A percentile compares a stretch with the other conserved stretches of the same genome.
Evolutionary conservation across 2,888 invertebrate genomes (phyloP).

Genomic region (Diplazon laetatorius): DNA sequence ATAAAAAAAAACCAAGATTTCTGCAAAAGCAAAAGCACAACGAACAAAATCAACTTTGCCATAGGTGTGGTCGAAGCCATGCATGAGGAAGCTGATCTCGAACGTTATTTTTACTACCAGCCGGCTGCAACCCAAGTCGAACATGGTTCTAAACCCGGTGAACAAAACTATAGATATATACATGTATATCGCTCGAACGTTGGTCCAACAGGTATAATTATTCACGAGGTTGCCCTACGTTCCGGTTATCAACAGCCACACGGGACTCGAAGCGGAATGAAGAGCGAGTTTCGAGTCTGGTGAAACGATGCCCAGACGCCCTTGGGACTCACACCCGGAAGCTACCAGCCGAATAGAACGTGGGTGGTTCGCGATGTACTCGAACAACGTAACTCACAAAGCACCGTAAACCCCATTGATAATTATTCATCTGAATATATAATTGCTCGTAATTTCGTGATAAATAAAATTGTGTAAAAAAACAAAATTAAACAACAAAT

Average conservation of each 20-base stretch:
- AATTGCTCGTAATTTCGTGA: background rate
- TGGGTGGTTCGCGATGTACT: background rate
- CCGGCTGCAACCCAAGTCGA: conserved; percentile 13
- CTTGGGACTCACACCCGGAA: conserved; percentile 20
- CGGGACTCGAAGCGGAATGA: too few species aligned
- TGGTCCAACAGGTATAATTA: conserved; percentile 23
- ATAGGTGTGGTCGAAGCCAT: too few species aligned
- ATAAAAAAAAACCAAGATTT: too few species aligned
- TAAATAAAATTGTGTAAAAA: background rate
- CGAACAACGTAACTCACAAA: background rate
- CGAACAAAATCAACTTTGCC: too few species aligned
- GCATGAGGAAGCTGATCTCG: too few species aligned
- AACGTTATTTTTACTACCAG: too few species aligned
- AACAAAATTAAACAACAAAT: too few species aligned
- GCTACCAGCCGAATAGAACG: conserved; percentile 4
- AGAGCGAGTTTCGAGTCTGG: too few species aligned
- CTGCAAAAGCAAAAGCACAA: too few species aligned
- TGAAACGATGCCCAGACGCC: background rate
- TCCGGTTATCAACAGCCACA: conserved; percentile 26
- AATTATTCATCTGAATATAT: background rate
- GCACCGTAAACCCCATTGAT: background rate
- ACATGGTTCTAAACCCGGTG: conserved; percentile 16
- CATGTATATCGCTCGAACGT: conserved; percentile 1
- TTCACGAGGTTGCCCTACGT: conserved; percentile 8
- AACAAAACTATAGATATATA: conserved; percentile 15